Evolutionary conservation across 2,888 invertebrate species (phyloP).

Genomic region (Oegoconia quadripuncta): DNA sequence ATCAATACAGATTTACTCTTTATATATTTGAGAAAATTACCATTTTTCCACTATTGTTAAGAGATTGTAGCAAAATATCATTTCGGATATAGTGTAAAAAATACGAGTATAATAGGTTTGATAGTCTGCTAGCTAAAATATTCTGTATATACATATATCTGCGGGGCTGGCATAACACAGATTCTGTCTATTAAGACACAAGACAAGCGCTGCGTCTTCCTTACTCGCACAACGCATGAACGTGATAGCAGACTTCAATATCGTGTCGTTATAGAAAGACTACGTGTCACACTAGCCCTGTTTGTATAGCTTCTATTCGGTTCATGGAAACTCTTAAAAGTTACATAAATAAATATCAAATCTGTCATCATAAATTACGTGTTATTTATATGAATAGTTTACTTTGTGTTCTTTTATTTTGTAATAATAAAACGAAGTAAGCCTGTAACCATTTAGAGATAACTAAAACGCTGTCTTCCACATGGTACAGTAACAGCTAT

Average conservation of each 20-base stretch:
- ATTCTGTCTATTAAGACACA: not conserved
- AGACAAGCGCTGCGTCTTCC: too few relatives aligned
- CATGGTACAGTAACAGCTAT: conserved; percentile 50
- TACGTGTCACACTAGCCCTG: too few relatives aligned
- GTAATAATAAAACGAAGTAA: conserved; percentile 21
- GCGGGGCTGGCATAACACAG: not conserved
- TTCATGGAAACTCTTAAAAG: conserved; percentile 9
- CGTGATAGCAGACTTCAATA: too few relatives aligned
- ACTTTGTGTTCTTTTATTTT: conserved; percentile 13
- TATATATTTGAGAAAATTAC: conserved; percentile 23
- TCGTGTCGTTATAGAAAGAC: too few relatives aligned
- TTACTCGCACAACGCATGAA: too few relatives aligned
- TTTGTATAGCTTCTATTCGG: conserved; percentile 53
- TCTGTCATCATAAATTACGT: conserved; percentile 13
- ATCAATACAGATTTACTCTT: conserved; percentile 49
- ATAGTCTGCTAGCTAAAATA: conserved; percentile 33
- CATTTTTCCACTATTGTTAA: conserved; percentile 11
- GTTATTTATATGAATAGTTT: conserved; percentile 28
- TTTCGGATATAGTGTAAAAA: conserved; percentile 32
- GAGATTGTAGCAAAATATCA: conserved; percentile 39
- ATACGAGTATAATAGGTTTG: conserved; percentile 28
- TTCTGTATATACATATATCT: conserved; percentile 5
- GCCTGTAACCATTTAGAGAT: conserved; percentile 46
- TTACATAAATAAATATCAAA: conserved; percentile 10
- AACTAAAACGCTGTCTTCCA: conserved; percentile 65